Evolutionary conservation across 2,113 vertebrate genomes (phyloP).

Genomic region (Passer montanus): DNA sequence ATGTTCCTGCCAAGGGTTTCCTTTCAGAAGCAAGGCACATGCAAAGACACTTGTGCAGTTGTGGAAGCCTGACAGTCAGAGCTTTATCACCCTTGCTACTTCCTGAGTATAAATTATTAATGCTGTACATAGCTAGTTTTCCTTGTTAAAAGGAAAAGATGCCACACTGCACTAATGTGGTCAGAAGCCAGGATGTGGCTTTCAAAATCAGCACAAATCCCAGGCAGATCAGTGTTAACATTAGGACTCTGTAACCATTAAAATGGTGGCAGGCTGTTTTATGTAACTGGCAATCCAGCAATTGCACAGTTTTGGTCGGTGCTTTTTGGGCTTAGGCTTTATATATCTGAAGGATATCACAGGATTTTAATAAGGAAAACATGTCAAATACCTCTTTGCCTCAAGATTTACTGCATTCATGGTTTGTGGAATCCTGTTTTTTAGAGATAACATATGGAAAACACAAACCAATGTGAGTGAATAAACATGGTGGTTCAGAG

Average conservation of each 20-base stretch:
- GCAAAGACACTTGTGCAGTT: neutral
- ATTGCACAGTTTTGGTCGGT: neutral
- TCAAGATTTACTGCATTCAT: neutral
- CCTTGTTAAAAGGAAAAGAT: neutral
- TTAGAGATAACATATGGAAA: slow-evolving; percentile 33
- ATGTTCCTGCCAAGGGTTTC: neutral
- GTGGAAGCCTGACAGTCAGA: neutral
- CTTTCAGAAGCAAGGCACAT: neutral
- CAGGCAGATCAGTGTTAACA: neutral
- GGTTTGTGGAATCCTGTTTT: neutral
- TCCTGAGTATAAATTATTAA: slow-evolving; percentile 8
- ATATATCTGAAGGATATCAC: neutral
- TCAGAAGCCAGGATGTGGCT: neutral
- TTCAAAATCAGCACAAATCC: neutral
- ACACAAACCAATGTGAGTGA: neutral
- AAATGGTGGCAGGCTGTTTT: neutral
- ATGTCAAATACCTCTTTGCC: neutral
- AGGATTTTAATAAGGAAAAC: slow-evolving; percentile 26
- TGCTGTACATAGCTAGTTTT: neutral
- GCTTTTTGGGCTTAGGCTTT: neutral
- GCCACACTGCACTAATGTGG: neutral
- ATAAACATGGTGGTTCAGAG: neutral
- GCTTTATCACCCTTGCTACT: neutral
- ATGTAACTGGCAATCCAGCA: neutral
- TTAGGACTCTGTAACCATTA: neutral